Percentiles rank a stretch among this genome's conserved stretches.
phyloP scores from a whole-genome alignment of 2,797 vertebrate species.

The Trachurus trachurus region DNA sequence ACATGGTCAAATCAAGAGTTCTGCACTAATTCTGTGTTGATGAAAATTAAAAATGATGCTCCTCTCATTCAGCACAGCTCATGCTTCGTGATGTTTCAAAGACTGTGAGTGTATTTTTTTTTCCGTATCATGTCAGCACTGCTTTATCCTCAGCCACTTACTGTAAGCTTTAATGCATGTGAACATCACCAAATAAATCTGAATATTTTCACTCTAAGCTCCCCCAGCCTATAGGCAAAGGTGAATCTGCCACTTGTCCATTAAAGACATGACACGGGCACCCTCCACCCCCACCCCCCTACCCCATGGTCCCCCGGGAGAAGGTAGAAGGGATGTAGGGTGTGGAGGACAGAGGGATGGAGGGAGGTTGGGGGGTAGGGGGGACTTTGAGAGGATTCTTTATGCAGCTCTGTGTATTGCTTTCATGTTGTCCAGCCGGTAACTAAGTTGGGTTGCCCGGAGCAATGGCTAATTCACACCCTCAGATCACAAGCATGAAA shows the following conservation, averaged over 20 bases:
- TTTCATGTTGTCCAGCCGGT: conserved; percentile 90
- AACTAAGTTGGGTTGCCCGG: conserved; percentile 85
- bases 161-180: conserved; percentile 73
- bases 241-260: conserved; percentile 78
- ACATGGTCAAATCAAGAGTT: background rate
- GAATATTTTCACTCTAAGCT: conserved; percentile 72
- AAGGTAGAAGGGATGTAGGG: conserved; percentile 72
- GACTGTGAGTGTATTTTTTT: conserved; percentile 26
- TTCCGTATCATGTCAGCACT: conserved; percentile 39
- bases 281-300: conserved; percentile 20
- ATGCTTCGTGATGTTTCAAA: background rate
- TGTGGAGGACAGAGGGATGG: conserved; percentile 57
- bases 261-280: conserved; percentile 76
- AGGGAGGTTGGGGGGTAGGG: conserved; percentile 40
- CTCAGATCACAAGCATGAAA: conserved; percentile 90
- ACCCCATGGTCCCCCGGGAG: conserved; percentile 62
- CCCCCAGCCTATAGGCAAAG: conserved; percentile 63
- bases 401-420: conserved; percentile 89
- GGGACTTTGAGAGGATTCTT: conserved; percentile 85
- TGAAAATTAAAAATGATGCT: background rate
- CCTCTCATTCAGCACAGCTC: conserved; percentile 1
- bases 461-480: conserved; percentile 87
- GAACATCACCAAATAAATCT: conserved; percentile 72
- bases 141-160: conserved; percentile 55
- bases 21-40: background rate